Evolutionary conservation across 2,113 vertebrate genomes (phyloP).

Genomic region (Pedionomus torquatus): DNA sequence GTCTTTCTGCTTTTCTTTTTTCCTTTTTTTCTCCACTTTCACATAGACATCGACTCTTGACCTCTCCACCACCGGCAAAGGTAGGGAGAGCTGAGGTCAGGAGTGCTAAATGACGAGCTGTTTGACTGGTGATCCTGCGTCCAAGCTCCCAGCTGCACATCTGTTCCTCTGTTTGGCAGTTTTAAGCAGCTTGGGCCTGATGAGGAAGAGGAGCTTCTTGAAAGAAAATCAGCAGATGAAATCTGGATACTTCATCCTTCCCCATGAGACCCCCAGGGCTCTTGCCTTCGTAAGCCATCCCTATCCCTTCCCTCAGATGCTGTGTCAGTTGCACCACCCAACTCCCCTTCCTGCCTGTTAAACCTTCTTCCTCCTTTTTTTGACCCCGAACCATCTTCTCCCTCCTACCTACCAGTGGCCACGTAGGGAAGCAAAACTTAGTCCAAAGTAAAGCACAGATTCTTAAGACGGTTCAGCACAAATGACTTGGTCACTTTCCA

Average conservation of each 20-base stretch:
- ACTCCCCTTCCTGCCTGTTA: neutral
- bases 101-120: neutral
- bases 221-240: neutral
- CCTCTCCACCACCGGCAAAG: neutral
- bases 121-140: neutral
- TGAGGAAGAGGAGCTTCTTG: neutral
- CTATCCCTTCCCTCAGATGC: neutral
- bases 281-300: accelerated
- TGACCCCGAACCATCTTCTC: neutral
- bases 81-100: neutral
- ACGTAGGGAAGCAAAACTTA: neutral
- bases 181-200: neutral
- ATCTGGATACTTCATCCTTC: neutral
- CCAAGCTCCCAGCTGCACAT: neutral
- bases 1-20: no score
- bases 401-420: neutral
- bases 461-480: neutral
- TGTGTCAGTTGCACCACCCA: neutral
- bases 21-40: neutral
- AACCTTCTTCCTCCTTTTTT: neutral
- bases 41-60: neutral
- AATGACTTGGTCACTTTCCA: neutral
- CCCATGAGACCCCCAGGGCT: neutral
- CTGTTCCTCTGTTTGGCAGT: neutral
- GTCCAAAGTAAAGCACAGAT: neutral